Conservation (phyloP, 1,140 invertebrate species). For the Ooceraea biroi region DNA sequence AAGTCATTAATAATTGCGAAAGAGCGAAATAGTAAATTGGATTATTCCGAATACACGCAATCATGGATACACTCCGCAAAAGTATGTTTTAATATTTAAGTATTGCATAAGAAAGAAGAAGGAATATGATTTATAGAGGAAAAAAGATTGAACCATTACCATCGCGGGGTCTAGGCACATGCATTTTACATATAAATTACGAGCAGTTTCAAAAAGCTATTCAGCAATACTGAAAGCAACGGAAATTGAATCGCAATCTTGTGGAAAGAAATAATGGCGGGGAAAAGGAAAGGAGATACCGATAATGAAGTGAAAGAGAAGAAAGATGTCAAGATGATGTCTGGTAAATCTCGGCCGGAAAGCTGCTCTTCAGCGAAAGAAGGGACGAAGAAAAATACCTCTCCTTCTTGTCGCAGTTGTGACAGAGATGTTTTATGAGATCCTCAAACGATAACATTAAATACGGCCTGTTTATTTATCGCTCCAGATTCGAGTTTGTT, state of each 20-base stretch:
- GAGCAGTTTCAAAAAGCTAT: background rate
- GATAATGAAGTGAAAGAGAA: background rate
- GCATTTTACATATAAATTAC: background rate
- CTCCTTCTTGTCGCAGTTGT: conserved; percentile 25
- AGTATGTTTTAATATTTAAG: background rate
- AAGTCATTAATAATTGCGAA: background rate
- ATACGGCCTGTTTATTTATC: conserved; percentile 69
- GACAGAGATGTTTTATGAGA: conserved; percentile 66
- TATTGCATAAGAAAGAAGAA: background rate
- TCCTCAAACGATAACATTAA: conserved; percentile 73
- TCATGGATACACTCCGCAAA: background rate
- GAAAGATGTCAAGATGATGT: background rate
- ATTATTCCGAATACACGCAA: background rate
- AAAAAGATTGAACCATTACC: background rate
- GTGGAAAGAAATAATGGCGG: conserved; percentile 9
- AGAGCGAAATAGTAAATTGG: background rate
- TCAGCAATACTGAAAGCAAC: background rate
- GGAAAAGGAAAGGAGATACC: conserved; percentile 7
- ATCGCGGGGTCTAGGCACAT: background rate
- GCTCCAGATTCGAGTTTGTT: conserved; percentile 64
- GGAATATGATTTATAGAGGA: background rate
- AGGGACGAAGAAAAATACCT: conserved; percentile 57
- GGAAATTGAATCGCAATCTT: conserved; percentile 15
- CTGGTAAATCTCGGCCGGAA: conserved; percentile 27
- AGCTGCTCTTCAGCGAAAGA: background rate